Conservation (phyloP, 2,888 invertebrate species). For the Pemphredon lugubris region DNA sequence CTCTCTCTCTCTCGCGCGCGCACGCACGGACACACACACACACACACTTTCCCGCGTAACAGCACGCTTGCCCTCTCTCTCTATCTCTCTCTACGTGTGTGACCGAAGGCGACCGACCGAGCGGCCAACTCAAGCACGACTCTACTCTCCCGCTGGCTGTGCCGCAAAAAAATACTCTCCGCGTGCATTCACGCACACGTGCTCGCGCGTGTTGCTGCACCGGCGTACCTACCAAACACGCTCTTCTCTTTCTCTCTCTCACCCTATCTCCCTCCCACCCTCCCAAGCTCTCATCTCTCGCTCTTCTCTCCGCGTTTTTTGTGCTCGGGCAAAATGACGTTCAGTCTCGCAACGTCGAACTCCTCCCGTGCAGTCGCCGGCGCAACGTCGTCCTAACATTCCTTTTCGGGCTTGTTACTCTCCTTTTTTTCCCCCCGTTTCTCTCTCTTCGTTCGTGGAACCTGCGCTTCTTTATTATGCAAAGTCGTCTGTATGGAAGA, state of each 20-base stretch:
- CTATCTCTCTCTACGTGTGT: constrained; percentile 38
- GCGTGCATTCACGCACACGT: constrained; percentile 71
- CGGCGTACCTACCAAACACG: constrained; percentile 12
- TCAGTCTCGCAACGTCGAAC: constrained; percentile 30
- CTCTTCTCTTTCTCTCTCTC: constrained; percentile 11
- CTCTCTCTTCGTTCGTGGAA: constrained; percentile 2
- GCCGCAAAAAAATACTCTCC: constrained; percentile 66
- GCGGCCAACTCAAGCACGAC: constrained; percentile 65
- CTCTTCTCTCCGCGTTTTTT: constrained; percentile 7
- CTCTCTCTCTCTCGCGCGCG: constrained; percentile 27
- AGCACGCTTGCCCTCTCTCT: not conserved
- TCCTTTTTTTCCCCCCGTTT: not conserved
- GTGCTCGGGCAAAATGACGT: constrained; percentile 30
- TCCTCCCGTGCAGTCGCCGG: constrained; percentile 1
- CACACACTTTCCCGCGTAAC: constrained; percentile 25
- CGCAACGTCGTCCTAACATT: not conserved
- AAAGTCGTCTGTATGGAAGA: constrained; percentile 2
- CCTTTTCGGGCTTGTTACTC: not conserved
- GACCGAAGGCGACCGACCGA: constrained; percentile 69
- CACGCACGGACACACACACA: not conserved
- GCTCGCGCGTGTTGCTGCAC: constrained; percentile 45
- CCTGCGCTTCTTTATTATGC: constrained; percentile 31
- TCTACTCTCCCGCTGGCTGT: constrained; percentile 54
- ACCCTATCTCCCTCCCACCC: no score
- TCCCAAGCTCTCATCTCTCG: no score